These are phyloP conservation scores for Neodiprion fabricii DNA, from an alignment of 1,140 invertebrate species.

Conservation along the genomic window DNA sequence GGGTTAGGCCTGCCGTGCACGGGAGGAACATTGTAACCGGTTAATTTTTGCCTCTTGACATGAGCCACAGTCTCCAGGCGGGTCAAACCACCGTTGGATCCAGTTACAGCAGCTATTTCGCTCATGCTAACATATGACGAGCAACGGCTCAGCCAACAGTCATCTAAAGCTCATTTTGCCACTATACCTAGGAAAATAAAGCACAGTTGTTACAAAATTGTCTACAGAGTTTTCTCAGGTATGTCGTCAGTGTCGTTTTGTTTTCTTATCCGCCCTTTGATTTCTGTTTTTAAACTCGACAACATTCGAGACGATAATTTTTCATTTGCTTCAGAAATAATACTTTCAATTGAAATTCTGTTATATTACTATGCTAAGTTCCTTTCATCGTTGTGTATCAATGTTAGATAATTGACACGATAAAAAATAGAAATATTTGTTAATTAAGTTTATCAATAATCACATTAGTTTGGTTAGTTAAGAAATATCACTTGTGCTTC, in stretches of 20 bases:
- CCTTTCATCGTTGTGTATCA: no score
- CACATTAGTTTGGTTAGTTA: not conserved
- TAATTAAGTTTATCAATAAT: no score
- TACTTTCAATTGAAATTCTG: no score
- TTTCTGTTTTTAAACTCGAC: no score
- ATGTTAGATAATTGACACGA: no score
- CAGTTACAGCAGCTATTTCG: constrained; percentile 55
- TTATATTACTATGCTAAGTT: no score
- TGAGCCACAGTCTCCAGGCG: constrained; percentile 55
- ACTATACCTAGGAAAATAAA: constrained; percentile 37
- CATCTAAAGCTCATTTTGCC: constrained; percentile 56
- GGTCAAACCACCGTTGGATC: constrained; percentile 50
- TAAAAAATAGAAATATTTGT: no score
- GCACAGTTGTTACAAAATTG: not conserved
- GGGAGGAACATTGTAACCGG: constrained; percentile 59
- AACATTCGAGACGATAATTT: no score
- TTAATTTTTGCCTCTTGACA: constrained; percentile 57
- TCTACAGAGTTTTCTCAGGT: not conserved
- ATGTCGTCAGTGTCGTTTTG: no score
- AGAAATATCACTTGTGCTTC: not conserved
- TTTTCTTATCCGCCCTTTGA: no score
- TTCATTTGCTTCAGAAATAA: no score
- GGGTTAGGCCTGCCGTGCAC: constrained; percentile 69
- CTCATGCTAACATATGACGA: constrained; percentile 60
- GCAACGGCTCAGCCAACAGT: constrained; percentile 57